These are phyloP conservation scores for Drosophila mulleri DNA, from an alignment of 2,888 invertebrate species.

Conservation along the genomic window DNA sequence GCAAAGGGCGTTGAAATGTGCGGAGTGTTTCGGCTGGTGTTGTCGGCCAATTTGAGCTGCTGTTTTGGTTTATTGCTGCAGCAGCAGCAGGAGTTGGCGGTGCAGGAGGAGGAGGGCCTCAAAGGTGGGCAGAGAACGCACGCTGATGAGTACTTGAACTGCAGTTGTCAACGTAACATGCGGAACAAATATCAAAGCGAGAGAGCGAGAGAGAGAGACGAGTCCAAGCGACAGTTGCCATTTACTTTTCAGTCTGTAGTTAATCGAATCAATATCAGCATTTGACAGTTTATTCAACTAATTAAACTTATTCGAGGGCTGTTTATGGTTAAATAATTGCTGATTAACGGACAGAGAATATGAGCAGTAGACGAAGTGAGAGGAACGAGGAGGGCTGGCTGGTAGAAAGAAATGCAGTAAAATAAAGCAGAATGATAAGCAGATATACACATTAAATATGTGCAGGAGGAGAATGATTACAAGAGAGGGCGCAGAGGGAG, in stretches of 20 bases:
- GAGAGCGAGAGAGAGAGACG: constrained; percentile 10
- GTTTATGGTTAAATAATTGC: constrained; percentile 12
- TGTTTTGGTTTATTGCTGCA: constrained; percentile 52
- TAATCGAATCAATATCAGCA: constrained; percentile 57
- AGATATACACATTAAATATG: background rate
- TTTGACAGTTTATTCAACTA: constrained; percentile 61
- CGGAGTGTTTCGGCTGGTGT: constrained; percentile 40
- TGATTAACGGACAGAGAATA: background rate
- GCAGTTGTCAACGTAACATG: constrained; percentile 49
- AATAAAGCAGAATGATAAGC: background rate
- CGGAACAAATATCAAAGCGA: constrained; percentile 19
- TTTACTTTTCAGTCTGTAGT: constrained; percentile 22
- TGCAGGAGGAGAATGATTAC: background rate
- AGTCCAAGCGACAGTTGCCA: constrained; percentile 20
- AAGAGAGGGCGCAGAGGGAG: no score
- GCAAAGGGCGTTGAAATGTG: constrained; percentile 49
- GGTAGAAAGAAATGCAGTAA: background rate
- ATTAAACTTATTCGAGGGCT: constrained; percentile 51
- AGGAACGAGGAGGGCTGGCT: background rate
- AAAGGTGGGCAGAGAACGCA: background rate
- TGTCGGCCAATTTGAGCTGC: constrained; percentile 47
- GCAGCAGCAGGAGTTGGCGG: background rate
- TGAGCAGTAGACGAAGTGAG: background rate
- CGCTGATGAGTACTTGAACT: constrained; percentile 15
- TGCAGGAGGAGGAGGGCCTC: background rate